Conservation (phyloP, 2,113 vertebrate genomes). For the Odontophorus gujanensis region DNA sequence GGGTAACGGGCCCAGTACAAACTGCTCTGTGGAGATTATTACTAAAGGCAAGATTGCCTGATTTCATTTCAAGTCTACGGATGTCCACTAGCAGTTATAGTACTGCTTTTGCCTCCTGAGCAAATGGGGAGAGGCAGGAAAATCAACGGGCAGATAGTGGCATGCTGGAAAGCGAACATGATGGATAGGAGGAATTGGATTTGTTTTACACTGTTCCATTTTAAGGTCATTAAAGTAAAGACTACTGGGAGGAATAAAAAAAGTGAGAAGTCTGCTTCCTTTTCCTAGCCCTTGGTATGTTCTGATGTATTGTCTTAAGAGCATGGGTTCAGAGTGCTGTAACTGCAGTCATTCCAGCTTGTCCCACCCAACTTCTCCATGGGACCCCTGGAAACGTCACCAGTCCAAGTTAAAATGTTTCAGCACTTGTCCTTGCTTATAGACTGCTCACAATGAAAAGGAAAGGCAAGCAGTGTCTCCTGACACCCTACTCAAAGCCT, state of each 20-base stretch:
- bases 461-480: background rate
- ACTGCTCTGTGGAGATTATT: background rate
- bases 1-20: background rate
- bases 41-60: background rate
- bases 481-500: background rate
- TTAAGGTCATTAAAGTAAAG: background rate
- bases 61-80: background rate
- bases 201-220: background rate
- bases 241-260: background rate
- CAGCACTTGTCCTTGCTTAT: accelerated
- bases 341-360: background rate
- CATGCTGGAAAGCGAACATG: background rate
- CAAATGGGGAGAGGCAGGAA: background rate
- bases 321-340: background rate
- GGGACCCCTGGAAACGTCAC: background rate
- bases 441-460: background rate
- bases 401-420: background rate
- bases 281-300: background rate
- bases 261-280: background rate
- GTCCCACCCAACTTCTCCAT: background rate
- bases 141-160: background rate
- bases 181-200: background rate
- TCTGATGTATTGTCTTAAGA: background rate
- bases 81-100: background rate
- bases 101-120: background rate